These are phyloP conservation scores for Sclerurus mexicanus DNA, from an alignment of 2,113 vertebrate species.

Conservation along the genomic window DNA sequence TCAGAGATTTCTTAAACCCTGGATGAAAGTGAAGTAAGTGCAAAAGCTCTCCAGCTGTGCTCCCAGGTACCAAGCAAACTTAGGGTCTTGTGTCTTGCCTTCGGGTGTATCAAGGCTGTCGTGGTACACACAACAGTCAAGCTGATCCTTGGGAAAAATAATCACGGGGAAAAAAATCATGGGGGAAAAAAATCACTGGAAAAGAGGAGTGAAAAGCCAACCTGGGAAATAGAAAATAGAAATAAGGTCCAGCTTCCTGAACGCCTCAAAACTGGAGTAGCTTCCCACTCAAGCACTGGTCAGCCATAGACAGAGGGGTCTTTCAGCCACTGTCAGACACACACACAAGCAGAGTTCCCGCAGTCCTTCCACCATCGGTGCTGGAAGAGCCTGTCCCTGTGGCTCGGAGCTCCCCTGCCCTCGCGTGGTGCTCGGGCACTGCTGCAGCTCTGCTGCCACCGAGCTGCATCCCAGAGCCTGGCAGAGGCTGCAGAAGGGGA, in stretches of 20 bases:
- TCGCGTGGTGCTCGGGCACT: neutral
- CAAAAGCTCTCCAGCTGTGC: neutral
- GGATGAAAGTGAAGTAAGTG: neutral
- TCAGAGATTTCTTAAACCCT: neutral
- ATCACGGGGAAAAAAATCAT: neutral
- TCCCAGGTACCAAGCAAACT: neutral
- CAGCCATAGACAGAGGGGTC: neutral
- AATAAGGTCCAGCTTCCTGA: neutral
- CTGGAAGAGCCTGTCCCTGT: neutral
- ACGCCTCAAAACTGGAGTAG: neutral
- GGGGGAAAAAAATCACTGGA: neutral
- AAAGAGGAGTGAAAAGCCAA: neutral
- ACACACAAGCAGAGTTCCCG: rapidly evolving
- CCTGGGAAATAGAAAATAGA: neutral
- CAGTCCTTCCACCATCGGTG: neutral
- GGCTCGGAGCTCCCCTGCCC: slow-evolving; percentile 29
- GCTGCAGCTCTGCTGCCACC: neutral
- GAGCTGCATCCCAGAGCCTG: neutral
- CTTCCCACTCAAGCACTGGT: neutral
- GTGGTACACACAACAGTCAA: neutral
- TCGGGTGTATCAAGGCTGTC: neutral
- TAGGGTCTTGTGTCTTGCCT: neutral
- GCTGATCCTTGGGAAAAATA: too few relatives aligned
- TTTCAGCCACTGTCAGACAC: neutral
- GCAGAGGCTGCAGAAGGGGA: neutral